phyloP scores from a whole-genome alignment of 2,113 vertebrate genomes.

The Petrocephalus zakoni region DNA sequence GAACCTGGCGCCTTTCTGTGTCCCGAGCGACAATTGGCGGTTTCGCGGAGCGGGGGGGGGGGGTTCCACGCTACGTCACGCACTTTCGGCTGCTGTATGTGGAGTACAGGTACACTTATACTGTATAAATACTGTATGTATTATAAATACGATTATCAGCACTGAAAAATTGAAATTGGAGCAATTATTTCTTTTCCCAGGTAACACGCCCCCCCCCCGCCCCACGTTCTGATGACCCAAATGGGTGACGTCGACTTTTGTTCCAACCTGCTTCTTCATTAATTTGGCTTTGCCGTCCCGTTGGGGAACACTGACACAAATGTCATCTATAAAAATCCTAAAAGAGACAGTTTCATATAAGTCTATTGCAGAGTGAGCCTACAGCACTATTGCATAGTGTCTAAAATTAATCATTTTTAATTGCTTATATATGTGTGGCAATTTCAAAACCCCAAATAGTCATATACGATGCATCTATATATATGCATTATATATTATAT shows the following conservation, averaged over 20 bases:
- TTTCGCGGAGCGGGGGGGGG: background rate
- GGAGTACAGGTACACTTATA: background rate
- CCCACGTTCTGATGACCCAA: background rate
- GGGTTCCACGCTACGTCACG: background rate
- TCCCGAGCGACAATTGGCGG: constrained; percentile 41
- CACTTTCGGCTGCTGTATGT: background rate
- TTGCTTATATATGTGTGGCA: background rate
- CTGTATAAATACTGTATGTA: too few relatives aligned
- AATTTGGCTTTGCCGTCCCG: background rate
- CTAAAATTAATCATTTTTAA: background rate
- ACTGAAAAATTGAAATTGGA: background rate
- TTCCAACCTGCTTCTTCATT: background rate
- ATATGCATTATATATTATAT: too few relatives aligned
- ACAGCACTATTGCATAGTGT: background rate
- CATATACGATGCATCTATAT: too few relatives aligned
- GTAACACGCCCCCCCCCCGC: background rate
- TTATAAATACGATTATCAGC: background rate
- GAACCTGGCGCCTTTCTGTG: constrained; percentile 59
- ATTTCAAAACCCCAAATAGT: background rate
- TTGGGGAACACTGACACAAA: constrained; percentile 6
- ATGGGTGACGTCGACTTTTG: background rate
- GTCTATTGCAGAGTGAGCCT: background rate
- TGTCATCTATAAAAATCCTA: constrained; percentile 6
- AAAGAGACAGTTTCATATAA: background rate
- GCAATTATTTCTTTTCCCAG: background rate